Base-by-base conservation (phyloP, 1,140 invertebrate genomes). In the Pseudomyrmex sp. region DNA sequence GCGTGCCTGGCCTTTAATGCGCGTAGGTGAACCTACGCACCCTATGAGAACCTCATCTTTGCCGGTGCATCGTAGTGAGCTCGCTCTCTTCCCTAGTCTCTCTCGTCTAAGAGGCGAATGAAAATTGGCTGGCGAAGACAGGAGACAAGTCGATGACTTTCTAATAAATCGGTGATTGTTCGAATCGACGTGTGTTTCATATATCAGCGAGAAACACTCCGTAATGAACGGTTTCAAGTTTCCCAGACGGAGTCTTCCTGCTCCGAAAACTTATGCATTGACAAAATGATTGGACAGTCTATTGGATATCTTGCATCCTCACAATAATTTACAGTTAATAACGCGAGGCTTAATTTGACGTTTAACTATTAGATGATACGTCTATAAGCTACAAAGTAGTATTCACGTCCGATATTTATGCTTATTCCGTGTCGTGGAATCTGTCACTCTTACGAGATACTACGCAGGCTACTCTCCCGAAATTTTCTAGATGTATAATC, bases 11-110 rank as follows among this genome's bases (percentile, higher is more conserved):
- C 26, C 56, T 50, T 52, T 72, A 83, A 85, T 56, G 58, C 63
- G 80, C 74, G 54, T 82, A 69, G 72, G 72, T 83, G 86, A 85
- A 89, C 88, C 88, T 89, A 89, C 88, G 85, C 88, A 48, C 82
- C 80, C 61, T 69, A 59, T 74, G 73, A 88, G 84, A 88, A 73
- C 23, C 72, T 69, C 76, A 54, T 88, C 83, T 68, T 58, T 56
- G 20, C 85, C 35, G 73, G 46, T 70, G 35, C 79, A 82, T 46
- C 35, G 35, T 35, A 7, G 35, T 35, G 63, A 59, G 44, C 35
- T 63, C 65, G 20, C 59, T 15, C 15, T 5, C 35, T 20, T 9
- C 23, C 9, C 10, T 61, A 8, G 0, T 20, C 52, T 50, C 52
- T 50, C 20, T 69, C 50, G 10, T 35, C 10, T 1, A 50, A 23